Conservation (phyloP, 1,140 invertebrate genomes). For the Drosophila novamexicana region DNA sequence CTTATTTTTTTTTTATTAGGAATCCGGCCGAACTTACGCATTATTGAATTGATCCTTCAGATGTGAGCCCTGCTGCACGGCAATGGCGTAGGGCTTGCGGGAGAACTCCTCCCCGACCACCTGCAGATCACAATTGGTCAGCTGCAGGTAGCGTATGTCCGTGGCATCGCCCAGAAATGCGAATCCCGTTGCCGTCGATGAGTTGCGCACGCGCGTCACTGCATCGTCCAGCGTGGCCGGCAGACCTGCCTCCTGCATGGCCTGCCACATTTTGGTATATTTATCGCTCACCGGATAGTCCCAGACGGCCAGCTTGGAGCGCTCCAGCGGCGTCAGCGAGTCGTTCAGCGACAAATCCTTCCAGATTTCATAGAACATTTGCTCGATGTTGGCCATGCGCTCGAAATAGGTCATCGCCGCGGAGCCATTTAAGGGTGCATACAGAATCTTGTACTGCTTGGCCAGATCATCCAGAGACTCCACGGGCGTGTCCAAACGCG, state of each 20-base stretch:
- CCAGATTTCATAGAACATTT: constrained; percentile 98
- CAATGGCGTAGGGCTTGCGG: constrained; percentile 97
- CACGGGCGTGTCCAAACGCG: constrained; percentile 95
- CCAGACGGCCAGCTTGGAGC: constrained; percentile 98
- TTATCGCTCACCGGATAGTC: constrained; percentile 99
- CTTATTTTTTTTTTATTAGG: not conserved
- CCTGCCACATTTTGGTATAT: constrained; percentile 99
- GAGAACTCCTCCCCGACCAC: constrained; percentile 98
- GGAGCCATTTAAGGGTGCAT: constrained; percentile 92
- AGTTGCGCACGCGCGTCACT: constrained; percentile 90
- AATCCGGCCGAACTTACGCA: constrained; percentile 86
- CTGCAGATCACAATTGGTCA: constrained; percentile 96
- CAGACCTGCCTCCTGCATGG: constrained; percentile 95
- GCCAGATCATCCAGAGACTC: constrained; percentile 96
- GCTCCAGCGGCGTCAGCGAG: constrained; percentile 93
- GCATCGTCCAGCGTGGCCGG: constrained; percentile 92
- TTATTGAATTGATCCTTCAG: constrained; percentile 96
- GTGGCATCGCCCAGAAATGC: constrained; percentile 98
- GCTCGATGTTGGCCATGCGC: constrained; percentile 98
- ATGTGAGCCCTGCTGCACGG: constrained; percentile 97
- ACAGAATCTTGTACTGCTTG: constrained; percentile 98
- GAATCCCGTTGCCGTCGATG: constrained; percentile 91
- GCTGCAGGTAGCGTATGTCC: constrained; percentile 92
- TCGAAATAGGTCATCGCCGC: constrained; percentile 96
- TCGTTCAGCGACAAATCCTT: constrained; percentile 98